Conservation (phyloP, 2,113 vertebrate genomes). For the Catharus fuscescens region DNA sequence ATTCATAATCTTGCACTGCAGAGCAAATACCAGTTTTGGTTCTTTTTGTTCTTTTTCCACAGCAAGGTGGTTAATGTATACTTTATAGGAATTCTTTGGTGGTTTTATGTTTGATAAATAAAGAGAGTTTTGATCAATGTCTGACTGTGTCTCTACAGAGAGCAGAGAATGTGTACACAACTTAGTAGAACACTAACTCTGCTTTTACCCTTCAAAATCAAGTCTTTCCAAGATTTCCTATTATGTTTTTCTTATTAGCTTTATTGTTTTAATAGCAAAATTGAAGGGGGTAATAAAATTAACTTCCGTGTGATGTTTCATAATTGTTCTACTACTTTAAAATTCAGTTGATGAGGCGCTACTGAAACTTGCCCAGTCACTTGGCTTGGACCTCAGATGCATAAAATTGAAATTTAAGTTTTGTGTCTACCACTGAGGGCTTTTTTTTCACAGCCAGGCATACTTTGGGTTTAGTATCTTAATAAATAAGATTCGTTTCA, state of each 20-base stretch:
- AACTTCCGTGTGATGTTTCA: not conserved
- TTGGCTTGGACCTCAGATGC: not conserved
- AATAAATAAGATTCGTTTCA: conserved; percentile 26
- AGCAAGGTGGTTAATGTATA: not conserved
- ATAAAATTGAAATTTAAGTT: not conserved
- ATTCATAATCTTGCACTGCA: not conserved
- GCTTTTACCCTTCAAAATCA: not conserved
- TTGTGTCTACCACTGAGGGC: not conserved
- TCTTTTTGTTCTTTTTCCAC: not conserved
- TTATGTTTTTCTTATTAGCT: not conserved
- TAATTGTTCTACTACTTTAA: not conserved
- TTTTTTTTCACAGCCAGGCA: not conserved
- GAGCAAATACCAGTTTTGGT: not conserved
- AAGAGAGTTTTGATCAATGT: not conserved
- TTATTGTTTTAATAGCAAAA: not conserved
- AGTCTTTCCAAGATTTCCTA: not conserved
- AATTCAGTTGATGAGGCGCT: not conserved
- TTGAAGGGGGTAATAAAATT: not conserved
- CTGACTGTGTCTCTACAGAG: not conserved
- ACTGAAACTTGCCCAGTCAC: not conserved
- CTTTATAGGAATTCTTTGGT: not conserved
- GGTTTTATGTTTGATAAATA: not conserved
- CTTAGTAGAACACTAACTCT: not conserved
- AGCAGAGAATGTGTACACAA: not conserved
- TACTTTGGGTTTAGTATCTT: not conserved